These are phyloP conservation scores for Sitophilus oryzae DNA, from an alignment of 1,140 invertebrate species.

Conservation along the genomic window DNA sequence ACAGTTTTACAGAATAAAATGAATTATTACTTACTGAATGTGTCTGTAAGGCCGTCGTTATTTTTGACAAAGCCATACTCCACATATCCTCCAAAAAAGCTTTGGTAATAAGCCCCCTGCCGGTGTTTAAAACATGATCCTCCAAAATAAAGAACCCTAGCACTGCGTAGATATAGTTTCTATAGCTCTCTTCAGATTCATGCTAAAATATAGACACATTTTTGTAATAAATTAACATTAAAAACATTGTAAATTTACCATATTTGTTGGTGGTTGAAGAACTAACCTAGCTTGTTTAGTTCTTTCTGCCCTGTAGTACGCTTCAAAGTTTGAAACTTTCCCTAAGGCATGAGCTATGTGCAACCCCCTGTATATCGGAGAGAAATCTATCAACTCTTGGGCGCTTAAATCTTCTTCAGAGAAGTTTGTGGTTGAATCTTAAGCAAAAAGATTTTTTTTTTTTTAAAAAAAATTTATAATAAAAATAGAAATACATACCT, in stretches of 20 bases:
- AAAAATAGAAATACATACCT: constrained; percentile 15
- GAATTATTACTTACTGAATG: constrained; percentile 34
- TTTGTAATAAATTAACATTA: constrained; percentile 1
- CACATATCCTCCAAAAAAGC: constrained; percentile 91
- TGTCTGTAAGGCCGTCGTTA: constrained; percentile 78
- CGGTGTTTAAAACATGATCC: constrained; percentile 94
- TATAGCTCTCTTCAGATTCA: constrained; percentile 84
- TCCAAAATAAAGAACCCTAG: constrained; percentile 97
- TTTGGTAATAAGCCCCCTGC: constrained; percentile 84
- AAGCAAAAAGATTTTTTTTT: constrained; percentile 8
- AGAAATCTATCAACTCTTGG: constrained; percentile 98
- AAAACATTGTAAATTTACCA: constrained; percentile 51
- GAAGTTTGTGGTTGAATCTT: constrained; percentile 27
- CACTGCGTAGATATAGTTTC: constrained; percentile 84
- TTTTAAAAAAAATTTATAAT: too few relatives aligned
- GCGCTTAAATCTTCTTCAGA: constrained; percentile 78
- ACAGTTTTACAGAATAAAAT: too few relatives aligned
- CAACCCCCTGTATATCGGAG: constrained; percentile 93
- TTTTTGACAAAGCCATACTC: constrained; percentile 82
- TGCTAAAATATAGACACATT: constrained; percentile 54
- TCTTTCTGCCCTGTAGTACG: constrained; percentile 90
- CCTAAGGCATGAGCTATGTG: constrained; percentile 96
- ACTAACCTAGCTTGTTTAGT: constrained; percentile 90
- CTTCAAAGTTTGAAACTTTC: constrained; percentile 86
- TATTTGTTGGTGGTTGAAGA: constrained; percentile 81